Percentiles rank a stretch among this genome's conserved stretches.
These are phyloP conservation scores for Dendrolimus houi DNA, from an alignment of 2,888 invertebrate genomes.

Conservation along the genomic window DNA sequence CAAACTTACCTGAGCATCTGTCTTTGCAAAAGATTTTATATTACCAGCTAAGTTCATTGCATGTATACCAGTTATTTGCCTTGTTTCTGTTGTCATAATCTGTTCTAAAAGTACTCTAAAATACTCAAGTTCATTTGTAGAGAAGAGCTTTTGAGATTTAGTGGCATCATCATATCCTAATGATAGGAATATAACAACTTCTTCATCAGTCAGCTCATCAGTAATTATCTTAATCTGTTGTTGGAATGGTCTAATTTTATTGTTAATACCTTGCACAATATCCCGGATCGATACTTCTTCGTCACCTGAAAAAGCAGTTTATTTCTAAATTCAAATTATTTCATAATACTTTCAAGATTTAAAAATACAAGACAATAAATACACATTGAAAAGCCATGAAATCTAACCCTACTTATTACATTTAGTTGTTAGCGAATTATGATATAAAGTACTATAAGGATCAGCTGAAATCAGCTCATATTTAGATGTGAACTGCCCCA, in stretches of 20 bases:
- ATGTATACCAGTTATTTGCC: constrained; percentile 51
- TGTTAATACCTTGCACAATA: constrained; percentile 48
- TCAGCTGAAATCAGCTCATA: no score
- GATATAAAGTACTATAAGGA: no score
- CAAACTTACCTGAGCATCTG: constrained; percentile 51
- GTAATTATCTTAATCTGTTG: constrained; percentile 51
- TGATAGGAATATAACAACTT: constrained; percentile 51
- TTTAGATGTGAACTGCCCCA: no score
- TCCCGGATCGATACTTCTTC: constrained; percentile 26
- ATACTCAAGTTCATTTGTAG: constrained; percentile 50
- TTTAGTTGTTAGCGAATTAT: no score
- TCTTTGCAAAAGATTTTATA: constrained; percentile 52
- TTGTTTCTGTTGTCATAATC: constrained; percentile 52
- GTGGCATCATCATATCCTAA: constrained; percentile 53
- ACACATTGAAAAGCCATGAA: no score
- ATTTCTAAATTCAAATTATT: no score
- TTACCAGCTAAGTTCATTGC: constrained; percentile 53
- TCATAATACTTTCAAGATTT: no score
- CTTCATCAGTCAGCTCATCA: constrained; percentile 51
- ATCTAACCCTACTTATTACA: no score
- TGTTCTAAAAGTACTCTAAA: constrained; percentile 55
- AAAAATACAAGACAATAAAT: no score
- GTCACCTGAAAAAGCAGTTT: constrained; percentile 3
- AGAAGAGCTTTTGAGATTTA: constrained; percentile 54
- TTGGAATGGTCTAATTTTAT: constrained; percentile 43